phyloP scores from a whole-genome alignment of 2,113 vertebrate species.

The Todiramphus chloris region DNA sequence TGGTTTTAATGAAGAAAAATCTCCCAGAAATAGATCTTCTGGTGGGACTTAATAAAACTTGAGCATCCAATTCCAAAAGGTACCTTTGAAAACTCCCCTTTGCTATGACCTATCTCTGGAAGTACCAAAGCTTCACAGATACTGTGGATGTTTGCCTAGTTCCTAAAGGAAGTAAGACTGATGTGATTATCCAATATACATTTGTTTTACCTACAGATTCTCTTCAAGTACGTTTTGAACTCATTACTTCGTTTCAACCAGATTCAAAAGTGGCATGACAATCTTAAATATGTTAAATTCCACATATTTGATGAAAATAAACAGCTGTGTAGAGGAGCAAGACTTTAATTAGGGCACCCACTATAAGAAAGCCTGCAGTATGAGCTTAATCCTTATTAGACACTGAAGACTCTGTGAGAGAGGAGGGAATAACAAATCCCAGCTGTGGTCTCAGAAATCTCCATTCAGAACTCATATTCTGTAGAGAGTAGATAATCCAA shows the following conservation, averaged over 20 bases:
- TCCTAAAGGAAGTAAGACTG: not conserved
- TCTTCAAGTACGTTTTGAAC: not conserved
- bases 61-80: not conserved
- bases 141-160: not conserved
- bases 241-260: not conserved
- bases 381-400: slow-evolving; percentile 43
- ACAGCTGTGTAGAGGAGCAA: slow-evolving; percentile 11
- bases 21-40: slow-evolving; percentile 19
- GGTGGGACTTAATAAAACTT: not conserved
- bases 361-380: slow-evolving; percentile 15
- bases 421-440: not conserved
- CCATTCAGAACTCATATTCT: not conserved
- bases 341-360: slow-evolving; percentile 28
- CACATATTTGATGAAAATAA: not conserved
- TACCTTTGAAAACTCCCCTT: not conserved
- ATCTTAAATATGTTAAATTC: slow-evolving; percentile 9
- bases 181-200: not conserved
- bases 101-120: not conserved
- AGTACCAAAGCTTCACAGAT: not conserved
- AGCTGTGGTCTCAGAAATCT: not conserved
- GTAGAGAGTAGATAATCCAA: not conserved
- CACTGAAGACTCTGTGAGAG: not conserved
- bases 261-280: not conserved
- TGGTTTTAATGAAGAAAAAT: slow-evolving; percentile 53
- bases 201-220: not conserved